Conservation (phyloP, 2,888 invertebrate genomes). For the Cacoxenus indagator region DNA sequence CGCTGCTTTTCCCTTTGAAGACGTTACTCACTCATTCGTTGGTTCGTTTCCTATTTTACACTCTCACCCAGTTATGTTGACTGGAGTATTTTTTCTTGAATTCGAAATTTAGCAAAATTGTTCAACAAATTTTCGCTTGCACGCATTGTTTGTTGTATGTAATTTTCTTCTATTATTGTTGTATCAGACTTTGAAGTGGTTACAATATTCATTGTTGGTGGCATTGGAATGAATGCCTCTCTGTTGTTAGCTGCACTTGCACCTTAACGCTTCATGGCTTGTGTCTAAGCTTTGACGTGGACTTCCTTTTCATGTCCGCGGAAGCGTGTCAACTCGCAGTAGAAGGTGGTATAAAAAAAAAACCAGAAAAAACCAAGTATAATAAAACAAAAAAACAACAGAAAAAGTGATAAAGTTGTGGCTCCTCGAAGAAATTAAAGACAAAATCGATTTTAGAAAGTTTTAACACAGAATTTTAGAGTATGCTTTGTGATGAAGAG, state of each 20-base stretch:
- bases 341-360: constrained; percentile 15
- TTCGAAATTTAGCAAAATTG: constrained; percentile 52
- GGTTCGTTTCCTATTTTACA: constrained; percentile 23
- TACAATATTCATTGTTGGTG: constrained; percentile 37
- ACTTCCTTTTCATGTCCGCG: constrained; percentile 64
- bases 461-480: no score
- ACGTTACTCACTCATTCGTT: constrained; percentile 30
- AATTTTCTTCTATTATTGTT: constrained; percentile 27
- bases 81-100: neutral
- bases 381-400: neutral
- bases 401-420: neutral
- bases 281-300: constrained; percentile 65
- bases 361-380: constrained; percentile 21
- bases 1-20: constrained; percentile 50
- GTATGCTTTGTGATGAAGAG: no score
- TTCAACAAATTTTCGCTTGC: constrained; percentile 59
- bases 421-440: neutral
- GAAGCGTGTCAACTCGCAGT: constrained; percentile 43
- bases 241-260: constrained; percentile 59
- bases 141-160: constrained; percentile 53
- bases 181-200: constrained; percentile 16
- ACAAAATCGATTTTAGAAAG: no score
- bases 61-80: constrained; percentile 24
- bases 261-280: constrained; percentile 64
- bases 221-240: constrained; percentile 58